Evolutionary conservation across 1,140 invertebrate species (phyloP).

Genomic region (Idris sp.): DNA sequence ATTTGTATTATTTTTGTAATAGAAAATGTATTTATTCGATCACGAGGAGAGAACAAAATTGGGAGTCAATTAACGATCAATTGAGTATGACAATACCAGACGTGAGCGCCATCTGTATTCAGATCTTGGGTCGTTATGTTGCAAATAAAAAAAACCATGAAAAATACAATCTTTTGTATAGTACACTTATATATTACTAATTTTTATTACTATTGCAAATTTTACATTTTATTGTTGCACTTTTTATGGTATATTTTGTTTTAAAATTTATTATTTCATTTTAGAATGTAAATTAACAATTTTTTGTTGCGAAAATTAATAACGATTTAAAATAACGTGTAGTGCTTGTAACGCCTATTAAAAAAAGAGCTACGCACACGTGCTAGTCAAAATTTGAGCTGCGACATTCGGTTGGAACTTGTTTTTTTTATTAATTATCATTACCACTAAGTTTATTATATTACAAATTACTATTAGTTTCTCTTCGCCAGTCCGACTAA

Average conservation of each 20-base stretch:
- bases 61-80: conserved; percentile 73
- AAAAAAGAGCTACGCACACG: conserved; percentile 60
- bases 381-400: conserved; percentile 77
- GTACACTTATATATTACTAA: too few relatives aligned
- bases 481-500: conserved; percentile 64
- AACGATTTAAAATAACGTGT: conserved; percentile 30
- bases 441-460: conserved; percentile 4
- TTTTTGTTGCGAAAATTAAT: conserved; percentile 23
- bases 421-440: conserved; percentile 14
- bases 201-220: background rate
- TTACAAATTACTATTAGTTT: conserved; percentile 27
- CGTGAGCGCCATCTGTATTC: conserved; percentile 24
- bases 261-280: too few relatives aligned
- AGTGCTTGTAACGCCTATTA: conserved; percentile 37
- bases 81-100: conserved; percentile 69
- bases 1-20: conserved; percentile 50
- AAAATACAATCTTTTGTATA: too few relatives aligned
- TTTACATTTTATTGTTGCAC: background rate
- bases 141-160: too few relatives aligned
- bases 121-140: background rate
- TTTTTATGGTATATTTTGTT: too few relatives aligned
- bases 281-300: background rate
- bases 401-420: conserved; percentile 39
- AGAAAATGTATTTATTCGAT: conserved; percentile 50
- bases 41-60: conserved; percentile 37